These are phyloP conservation scores for Dendropsophus ebraccatus DNA, from an alignment of 2,113 vertebrate genomes.

Conservation along the genomic window DNA sequence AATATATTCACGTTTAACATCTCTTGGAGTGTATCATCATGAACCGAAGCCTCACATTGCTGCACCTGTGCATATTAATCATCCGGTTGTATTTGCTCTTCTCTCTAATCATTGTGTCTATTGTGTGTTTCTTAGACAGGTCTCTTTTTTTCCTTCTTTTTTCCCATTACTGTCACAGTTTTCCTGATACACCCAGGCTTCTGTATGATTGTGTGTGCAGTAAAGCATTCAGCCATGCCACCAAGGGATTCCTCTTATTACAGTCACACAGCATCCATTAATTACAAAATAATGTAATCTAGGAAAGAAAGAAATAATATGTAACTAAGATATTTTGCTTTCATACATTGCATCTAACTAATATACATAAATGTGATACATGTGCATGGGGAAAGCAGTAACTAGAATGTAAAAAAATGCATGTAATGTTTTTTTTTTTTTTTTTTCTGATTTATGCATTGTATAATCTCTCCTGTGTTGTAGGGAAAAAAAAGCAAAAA, in stretches of 20 bases:
- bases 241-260: neutral
- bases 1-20: neutral
- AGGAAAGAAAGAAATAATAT: neutral
- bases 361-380: neutral
- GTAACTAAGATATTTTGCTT: neutral
- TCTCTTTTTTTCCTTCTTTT: too few relatives aligned
- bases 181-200: neutral
- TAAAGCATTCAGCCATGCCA: constrained; percentile 9
- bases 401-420: too few relatives aligned
- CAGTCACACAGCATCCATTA: neutral
- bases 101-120: neutral
- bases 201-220: constrained; percentile 5
- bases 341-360: neutral
- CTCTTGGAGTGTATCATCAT: neutral
- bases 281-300: neutral
- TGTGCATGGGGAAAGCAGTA: too few relatives aligned
- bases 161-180: neutral
- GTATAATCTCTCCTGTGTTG: too few relatives aligned
- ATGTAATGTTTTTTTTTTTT: too few relatives aligned
- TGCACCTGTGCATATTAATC: neutral
- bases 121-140: neutral
- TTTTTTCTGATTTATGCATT: too few relatives aligned
- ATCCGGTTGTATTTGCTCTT: neutral
- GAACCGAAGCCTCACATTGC: neutral
- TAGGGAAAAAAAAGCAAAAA: too few relatives aligned